Evolutionary conservation across 2,888 invertebrate species (phyloP).

Genomic region (Lasioglossum marginatum): DNA sequence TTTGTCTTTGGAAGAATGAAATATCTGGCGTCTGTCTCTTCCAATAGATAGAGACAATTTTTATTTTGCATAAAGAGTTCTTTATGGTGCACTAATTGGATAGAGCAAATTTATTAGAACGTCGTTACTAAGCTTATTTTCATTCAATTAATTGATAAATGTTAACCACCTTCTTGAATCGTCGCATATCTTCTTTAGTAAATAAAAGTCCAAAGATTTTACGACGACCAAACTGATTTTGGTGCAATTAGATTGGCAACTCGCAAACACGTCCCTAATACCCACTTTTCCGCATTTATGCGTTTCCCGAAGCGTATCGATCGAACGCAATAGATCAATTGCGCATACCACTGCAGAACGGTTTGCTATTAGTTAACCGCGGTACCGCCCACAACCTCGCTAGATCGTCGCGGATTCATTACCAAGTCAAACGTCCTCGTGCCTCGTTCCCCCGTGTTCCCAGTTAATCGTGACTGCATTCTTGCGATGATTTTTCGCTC

Average conservation of each 20-base stretch:
- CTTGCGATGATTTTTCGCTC: conserved; percentile 2
- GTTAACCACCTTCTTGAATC: too few species aligned
- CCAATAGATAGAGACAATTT: background rate
- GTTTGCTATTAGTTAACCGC: conserved; percentile 13
- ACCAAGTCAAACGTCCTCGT: conserved; percentile 20
- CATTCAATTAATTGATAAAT: too few species aligned
- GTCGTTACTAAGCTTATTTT: background rate
- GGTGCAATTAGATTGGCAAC: background rate
- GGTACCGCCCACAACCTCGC: conserved; percentile 8
- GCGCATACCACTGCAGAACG: conserved; percentile 1
- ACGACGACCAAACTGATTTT: background rate
- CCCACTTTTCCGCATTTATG: background rate
- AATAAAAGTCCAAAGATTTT: background rate
- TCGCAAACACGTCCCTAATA: background rate
- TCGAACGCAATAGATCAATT: conserved; percentile 4
- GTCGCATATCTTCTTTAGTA: background rate
- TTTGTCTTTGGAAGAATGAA: background rate
- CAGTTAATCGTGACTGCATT: conserved; percentile 23
- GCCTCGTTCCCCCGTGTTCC: background rate
- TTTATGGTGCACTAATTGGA: background rate
- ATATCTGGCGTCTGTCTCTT: background rate
- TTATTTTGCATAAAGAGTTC: background rate
- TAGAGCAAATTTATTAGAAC: too few species aligned
- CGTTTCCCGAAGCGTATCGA: background rate
- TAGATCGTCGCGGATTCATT: conserved; percentile 20